Base-by-base conservation (phyloP, 2,113 vertebrate genomes). In the Pteronura brasiliensis region DNA sequence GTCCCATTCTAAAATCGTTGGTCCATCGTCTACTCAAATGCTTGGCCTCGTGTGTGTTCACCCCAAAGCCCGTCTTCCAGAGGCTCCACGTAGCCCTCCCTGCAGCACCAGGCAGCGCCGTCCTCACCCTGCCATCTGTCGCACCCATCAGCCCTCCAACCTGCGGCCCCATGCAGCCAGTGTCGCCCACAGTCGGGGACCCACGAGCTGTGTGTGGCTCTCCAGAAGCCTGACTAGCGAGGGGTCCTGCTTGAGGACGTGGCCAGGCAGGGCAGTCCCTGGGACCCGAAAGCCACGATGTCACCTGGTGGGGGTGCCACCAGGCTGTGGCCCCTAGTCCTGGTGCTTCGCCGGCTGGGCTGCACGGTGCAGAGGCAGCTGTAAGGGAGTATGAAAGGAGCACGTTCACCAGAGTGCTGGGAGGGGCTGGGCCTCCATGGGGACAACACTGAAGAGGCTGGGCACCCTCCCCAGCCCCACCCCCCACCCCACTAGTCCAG, bases 11-110 rank as follows among this genome's bases (percentile, higher is more conserved):
- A 14, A 42, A 25, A 6, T 57, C 76, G 42, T 55, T 21, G 4
- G 13, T 25, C 82, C 34, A 31, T 42, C 4, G 0, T 31, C 20
- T 12, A 1, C 14, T 9, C 23, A 1, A 9, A 11, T 34, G 1
- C 31, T 17, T 27, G 55, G 39, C 10, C 6, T 21, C 20, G 4
- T 49, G 10, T 34, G 55, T 6, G 2, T n/a, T 34, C 4, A 15
- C 3, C 61, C 69, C 4, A 3, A 49, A 57, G 61, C 61, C 44
- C 7, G 2, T 23, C 36, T 57, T 39, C 39, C 14, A 6, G 17
- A 17, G 1, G 49, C 21, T 36, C 67, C 52, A 6, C 0, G 3
- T 61, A 36, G 11, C 36, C n/a, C 31, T 25, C 5, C 4, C 4
- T 3, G 7, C 20, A 15, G 20, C 4, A 4, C 4, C n/a, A 4